A percentile compares a stretch with the other conserved stretches of the same genome.
phyloP scores from a whole-genome alignment of 2,113 vertebrate genomes.

The Vombatus ursinus region DNA sequence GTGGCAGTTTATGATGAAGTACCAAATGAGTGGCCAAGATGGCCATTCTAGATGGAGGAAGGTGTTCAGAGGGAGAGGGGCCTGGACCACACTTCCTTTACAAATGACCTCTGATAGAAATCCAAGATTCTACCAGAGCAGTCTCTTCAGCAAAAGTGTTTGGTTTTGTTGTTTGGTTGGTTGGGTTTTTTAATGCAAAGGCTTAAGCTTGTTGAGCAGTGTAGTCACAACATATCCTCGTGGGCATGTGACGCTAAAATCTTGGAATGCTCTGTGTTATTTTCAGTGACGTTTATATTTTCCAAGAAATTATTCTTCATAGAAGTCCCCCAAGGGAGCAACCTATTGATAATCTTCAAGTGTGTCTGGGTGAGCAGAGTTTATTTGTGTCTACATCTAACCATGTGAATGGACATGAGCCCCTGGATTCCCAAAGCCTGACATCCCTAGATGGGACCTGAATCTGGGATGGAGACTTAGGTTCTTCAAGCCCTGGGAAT shows the following conservation, averaged over 20 bases:
- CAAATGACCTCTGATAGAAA: neutral
- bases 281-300: neutral
- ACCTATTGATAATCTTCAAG: neutral
- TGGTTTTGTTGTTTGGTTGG: neutral
- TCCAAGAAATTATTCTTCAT: neutral
- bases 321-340: neutral
- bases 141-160: neutral
- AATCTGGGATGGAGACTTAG: neutral
- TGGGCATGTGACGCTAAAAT: neutral
- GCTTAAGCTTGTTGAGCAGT: neutral
- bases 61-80: neutral
- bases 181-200: neutral
- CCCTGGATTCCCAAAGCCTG: neutral
- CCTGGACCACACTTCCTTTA: neutral
- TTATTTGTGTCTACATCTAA: neutral
- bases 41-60: neutral
- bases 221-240: neutral
- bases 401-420: neutral
- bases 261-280: neutral
- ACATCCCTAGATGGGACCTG: neutral
- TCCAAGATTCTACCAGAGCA: neutral
- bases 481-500: neutral
- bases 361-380: neutral
- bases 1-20: neutral
- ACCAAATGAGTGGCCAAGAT: neutral